Percentiles rank a stretch among this genome's conserved stretches.
Evolutionary conservation across 2,113 vertebrate genomes (phyloP).

Genomic region (Gymnorhina tibicen): DNA sequence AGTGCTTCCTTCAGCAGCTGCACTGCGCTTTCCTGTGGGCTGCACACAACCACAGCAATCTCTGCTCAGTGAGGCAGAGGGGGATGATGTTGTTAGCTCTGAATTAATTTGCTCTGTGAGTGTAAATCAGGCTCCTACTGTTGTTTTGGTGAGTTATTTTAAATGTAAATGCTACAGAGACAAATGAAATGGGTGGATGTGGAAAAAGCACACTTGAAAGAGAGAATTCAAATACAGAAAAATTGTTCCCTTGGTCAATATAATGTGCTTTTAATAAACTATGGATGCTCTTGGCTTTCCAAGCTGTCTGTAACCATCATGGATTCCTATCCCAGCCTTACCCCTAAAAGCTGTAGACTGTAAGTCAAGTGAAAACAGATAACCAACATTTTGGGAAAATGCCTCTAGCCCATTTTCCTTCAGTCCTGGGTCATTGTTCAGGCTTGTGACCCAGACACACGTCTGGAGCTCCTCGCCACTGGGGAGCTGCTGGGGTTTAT

Average conservation of each 20-base stretch:
- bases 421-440: neutral
- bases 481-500: neutral
- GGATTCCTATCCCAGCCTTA: neutral
- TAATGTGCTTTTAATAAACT: constrained; percentile 3
- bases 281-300: neutral
- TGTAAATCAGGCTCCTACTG: constrained; percentile 45
- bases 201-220: neutral
- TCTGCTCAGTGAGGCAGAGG: constrained; percentile 24
- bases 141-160: constrained; percentile 34
- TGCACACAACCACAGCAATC: neutral
- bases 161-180: neutral
- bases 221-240: neutral
- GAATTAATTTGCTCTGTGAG: constrained; percentile 59
- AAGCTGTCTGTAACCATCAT: neutral
- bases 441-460: neutral
- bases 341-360: neutral
- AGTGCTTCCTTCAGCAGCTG: neutral
- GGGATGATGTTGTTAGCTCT: constrained; percentile 46
- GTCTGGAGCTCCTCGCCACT: neutral
- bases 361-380: neutral
- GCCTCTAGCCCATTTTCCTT: neutral
- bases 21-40: neutral
- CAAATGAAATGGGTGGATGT: neutral
- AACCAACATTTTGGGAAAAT: neutral
- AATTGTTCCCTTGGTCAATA: neutral